Evolutionary conservation across 1,140 invertebrate genomes (phyloP).

Genomic region (Drosophila pseudoananassae): DNA sequence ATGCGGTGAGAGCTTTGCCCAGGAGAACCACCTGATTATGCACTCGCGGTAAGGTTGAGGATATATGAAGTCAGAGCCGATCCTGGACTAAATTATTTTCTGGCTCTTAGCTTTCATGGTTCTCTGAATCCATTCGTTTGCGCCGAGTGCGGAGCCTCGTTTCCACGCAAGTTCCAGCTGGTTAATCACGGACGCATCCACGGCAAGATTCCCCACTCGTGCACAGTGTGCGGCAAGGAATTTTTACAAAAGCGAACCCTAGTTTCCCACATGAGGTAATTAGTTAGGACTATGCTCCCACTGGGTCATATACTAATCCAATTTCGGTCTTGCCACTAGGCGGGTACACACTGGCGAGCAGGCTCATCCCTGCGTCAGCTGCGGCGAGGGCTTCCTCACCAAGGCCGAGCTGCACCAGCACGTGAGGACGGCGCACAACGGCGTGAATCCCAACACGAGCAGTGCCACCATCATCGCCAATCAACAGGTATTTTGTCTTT

Average conservation of each 20-base stretch:
- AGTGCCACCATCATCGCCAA: slow-evolving; percentile 83
- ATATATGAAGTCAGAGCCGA: not conserved
- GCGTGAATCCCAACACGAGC: slow-evolving; percentile 84
- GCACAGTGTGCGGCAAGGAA: slow-evolving; percentile 92
- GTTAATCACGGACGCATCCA: slow-evolving; percentile 92
- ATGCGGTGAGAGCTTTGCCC: slow-evolving; percentile 94
- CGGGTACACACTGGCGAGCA: slow-evolving; percentile 87
- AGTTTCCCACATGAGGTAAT: slow-evolving; percentile 90
- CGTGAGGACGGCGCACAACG: slow-evolving; percentile 86
- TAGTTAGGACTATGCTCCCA: not conserved
- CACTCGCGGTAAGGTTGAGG: slow-evolving; percentile 86
- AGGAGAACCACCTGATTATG: slow-evolving; percentile 91
- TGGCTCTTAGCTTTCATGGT: slow-evolving; percentile 88
- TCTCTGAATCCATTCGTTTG: slow-evolving; percentile 92
- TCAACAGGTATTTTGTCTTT: slow-evolving; percentile 61
- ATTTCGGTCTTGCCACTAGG: slow-evolving; percentile 5
- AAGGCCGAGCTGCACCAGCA: slow-evolving; percentile 89
- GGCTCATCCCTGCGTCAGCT: slow-evolving; percentile 89
- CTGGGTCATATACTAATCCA: not conserved
- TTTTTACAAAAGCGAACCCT: slow-evolving; percentile 93
- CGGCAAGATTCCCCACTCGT: slow-evolving; percentile 91
- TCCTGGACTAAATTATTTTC: not conserved
- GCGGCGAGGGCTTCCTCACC: slow-evolving; percentile 90
- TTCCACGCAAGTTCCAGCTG: slow-evolving; percentile 92
- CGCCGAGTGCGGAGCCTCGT: slow-evolving; percentile 92